A percentile compares a stretch with the other conserved stretches of the same genome.
Evolutionary conservation across 2,888 invertebrate genomes (phyloP).

Genomic region (Mesochorus sp.): DNA sequence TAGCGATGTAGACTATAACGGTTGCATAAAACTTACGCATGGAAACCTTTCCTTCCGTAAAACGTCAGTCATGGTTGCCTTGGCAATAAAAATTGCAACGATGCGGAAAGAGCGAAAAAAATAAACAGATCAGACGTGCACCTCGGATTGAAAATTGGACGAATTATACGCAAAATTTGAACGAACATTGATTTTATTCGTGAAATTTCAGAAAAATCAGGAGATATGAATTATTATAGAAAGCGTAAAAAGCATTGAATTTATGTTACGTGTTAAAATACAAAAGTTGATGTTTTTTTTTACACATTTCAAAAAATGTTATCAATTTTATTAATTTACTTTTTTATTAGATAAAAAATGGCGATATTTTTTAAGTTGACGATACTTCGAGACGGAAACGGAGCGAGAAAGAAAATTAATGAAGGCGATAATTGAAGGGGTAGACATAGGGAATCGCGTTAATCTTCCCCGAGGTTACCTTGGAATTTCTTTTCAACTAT

Average conservation of each 20-base stretch:
- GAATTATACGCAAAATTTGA: too few relatives aligned
- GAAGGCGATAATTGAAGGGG: not conserved
- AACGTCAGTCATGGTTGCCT: not conserved
- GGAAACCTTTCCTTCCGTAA: constrained; percentile 27
- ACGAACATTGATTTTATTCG: too few relatives aligned
- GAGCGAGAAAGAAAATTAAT: not conserved
- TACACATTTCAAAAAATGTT: too few relatives aligned
- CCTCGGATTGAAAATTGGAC: too few relatives aligned
- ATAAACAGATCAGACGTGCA: constrained; percentile 7
- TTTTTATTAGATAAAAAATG: not conserved
- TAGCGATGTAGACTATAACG: too few relatives aligned
- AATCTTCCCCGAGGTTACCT: not conserved
- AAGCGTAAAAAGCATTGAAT: too few relatives aligned
- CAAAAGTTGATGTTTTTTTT: not conserved
- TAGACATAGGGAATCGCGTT: not conserved
- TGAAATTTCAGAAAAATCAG: not conserved
- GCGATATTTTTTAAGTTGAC: not conserved
- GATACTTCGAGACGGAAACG: not conserved
- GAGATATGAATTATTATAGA: too few relatives aligned
- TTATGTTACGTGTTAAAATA: too few relatives aligned
- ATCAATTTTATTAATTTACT: too few relatives aligned
- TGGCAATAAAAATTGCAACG: not conserved
- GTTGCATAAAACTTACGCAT: constrained; percentile 28
- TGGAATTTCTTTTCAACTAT: constrained; percentile 23
- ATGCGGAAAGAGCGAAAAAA: constrained; percentile 12